phyloP scores from a whole-genome alignment of 2,888 invertebrate species.

The Neria commutata region DNA sequence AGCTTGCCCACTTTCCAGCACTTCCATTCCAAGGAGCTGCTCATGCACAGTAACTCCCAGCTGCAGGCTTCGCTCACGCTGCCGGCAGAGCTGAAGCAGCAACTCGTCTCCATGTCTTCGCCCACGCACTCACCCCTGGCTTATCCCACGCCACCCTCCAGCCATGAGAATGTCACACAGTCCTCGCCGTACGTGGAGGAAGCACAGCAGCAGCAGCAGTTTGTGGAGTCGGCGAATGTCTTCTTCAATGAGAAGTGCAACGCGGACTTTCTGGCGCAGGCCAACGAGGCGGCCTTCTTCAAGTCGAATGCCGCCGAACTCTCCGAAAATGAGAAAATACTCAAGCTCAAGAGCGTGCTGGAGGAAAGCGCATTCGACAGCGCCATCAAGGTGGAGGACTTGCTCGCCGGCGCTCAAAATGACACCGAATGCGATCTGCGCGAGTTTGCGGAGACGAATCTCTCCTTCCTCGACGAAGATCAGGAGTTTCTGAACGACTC shows the following conservation, averaged over 20 bases:
- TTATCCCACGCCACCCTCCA: conserved; percentile 87
- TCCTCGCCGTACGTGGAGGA: conserved; percentile 62
- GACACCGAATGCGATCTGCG: conserved; percentile 57
- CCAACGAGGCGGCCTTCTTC: conserved; percentile 47
- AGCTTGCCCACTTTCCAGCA: conserved; percentile 81
- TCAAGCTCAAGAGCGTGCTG: conserved; percentile 59
- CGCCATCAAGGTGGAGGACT: conserved; percentile 58
- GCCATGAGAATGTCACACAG: conserved; percentile 73
- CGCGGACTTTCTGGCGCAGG: conserved; percentile 48
- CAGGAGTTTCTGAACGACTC: conserved; percentile 66
- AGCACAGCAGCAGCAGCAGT: conserved; percentile 48
- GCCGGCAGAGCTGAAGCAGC: conserved; percentile 32
- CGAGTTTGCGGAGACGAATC: conserved; percentile 60
- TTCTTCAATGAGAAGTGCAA: conserved; percentile 59
- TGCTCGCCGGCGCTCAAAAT: conserved; percentile 53
- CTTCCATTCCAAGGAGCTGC: conserved; percentile 71
- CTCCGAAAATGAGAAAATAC: conserved; percentile 58
- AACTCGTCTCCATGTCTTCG: conserved; percentile 64
- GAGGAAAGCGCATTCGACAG: conserved; percentile 56
- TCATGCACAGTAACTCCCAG: conserved; percentile 58
- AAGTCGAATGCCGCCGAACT: conserved; percentile 46
- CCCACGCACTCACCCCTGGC: conserved; percentile 74
- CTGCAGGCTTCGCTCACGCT: conserved; percentile 57
- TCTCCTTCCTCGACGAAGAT: conserved; percentile 61
- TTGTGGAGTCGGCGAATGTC: conserved; percentile 55